Evolutionary conservation across 2,113 vertebrate species (phyloP).

Genomic region (Varanus salvator): DNA sequence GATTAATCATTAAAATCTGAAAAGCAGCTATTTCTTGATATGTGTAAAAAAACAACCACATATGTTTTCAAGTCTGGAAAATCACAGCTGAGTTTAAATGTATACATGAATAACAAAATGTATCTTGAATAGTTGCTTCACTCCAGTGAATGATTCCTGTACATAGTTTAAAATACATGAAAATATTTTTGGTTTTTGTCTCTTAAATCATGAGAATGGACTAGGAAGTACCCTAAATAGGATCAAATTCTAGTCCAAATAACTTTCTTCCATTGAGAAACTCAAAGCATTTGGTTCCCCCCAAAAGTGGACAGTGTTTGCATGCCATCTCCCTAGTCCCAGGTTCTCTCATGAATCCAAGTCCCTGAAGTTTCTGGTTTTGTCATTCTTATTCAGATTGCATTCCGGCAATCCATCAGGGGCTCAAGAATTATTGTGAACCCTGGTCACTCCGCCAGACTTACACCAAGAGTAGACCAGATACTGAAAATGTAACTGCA

Average conservation of each 20-base stretch:
- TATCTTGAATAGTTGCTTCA: constrained; percentile 57
- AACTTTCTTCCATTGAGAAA: not conserved
- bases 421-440: not conserved
- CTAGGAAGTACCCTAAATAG: not conserved
- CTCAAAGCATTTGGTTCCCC: not conserved
- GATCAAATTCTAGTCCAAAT: not conserved
- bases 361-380: no score
- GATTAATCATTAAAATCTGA: constrained; percentile 45
- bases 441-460: not conserved
- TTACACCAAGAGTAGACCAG: not conserved
- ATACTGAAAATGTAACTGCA: no score
- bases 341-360: not conserved
- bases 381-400: no score
- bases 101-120: constrained; percentile 62
- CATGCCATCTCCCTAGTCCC: not conserved
- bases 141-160: constrained; percentile 52
- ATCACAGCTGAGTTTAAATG: constrained; percentile 40
- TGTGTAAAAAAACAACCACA: constrained; percentile 33
- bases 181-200: constrained; percentile 11
- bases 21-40: constrained; percentile 44
- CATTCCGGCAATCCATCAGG: not conserved
- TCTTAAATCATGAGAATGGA: constrained; percentile 37
- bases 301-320: not conserved
- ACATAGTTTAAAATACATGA: constrained; percentile 41
- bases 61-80: constrained; percentile 30